Conservation (phyloP, 1,140 invertebrate species). For the Cydia strobilella region DNA sequence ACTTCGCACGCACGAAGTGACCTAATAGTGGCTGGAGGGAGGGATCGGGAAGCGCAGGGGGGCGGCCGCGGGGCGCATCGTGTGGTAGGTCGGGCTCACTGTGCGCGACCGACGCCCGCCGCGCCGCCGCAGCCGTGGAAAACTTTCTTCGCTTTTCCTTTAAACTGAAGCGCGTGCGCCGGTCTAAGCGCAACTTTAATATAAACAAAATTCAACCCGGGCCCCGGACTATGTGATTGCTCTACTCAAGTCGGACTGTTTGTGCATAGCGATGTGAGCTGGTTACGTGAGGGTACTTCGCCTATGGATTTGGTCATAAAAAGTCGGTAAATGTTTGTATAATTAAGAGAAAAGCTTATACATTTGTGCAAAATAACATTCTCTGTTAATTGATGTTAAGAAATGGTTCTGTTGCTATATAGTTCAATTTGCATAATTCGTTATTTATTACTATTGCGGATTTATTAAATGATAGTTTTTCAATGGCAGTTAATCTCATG, state of each 20-base stretch:
- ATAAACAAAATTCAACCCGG: conserved; percentile 12
- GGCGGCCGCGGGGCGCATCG: conserved; percentile 57
- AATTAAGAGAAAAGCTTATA: conserved; percentile 36
- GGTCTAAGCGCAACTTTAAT: conserved; percentile 36
- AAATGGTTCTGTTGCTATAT: neutral
- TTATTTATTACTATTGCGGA: neutral
- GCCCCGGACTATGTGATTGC: conserved; percentile 51
- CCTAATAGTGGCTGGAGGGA: conserved; percentile 78
- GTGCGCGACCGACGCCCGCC: conserved; percentile 70
- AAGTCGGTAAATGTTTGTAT: conserved; percentile 75
- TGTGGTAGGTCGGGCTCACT: conserved; percentile 79
- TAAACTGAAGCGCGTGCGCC: conserved; percentile 54
- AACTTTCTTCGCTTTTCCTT: conserved; percentile 79
- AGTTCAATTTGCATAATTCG: neutral
- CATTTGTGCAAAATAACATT: conserved; percentile 35
- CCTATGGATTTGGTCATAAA: conserved; percentile 77
- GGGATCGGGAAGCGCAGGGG: conserved; percentile 68
- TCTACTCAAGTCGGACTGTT: conserved; percentile 42
- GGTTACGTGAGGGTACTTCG: conserved; percentile 60
- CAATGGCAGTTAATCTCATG: neutral
- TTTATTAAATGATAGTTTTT: neutral
- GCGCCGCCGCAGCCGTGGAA: conserved; percentile 63
- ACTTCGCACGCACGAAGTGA: conserved; percentile 76
- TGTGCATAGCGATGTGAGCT: conserved; percentile 61
- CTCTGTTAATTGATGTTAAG: neutral